Percentiles rank a stretch among this genome's conserved stretches.
phyloP scores from a whole-genome alignment of 2,888 invertebrate genomes.

The Netelia virgata region DNA sequence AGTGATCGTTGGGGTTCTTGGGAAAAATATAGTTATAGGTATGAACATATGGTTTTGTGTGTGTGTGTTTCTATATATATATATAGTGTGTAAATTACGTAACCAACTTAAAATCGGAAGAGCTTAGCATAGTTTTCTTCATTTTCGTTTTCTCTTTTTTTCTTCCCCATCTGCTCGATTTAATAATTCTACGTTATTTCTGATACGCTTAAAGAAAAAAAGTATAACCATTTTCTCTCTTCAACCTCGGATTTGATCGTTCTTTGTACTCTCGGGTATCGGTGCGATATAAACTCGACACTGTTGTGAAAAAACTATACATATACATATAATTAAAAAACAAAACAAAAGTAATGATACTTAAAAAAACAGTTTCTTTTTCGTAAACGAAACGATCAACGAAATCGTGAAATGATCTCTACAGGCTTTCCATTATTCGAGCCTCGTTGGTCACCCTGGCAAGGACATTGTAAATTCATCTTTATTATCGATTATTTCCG shows the following conservation, averaged over 20 bases:
- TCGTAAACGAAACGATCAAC: constrained; percentile 12
- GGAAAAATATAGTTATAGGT: constrained; percentile 40
- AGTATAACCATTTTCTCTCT: constrained; percentile 16
- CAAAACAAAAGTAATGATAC: neutral
- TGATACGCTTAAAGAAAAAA: constrained; percentile 24
- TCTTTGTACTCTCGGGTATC: constrained; percentile 64
- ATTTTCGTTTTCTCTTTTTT: neutral
- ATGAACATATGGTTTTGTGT: constrained; percentile 2
- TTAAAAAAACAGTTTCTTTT: neutral
- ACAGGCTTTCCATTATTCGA: constrained; percentile 12
- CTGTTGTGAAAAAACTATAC: constrained; percentile 24
- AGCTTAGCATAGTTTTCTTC: constrained; percentile 25
- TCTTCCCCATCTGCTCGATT: neutral
- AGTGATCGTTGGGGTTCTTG: neutral
- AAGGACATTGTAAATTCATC: constrained; percentile 61
- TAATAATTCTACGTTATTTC: neutral
- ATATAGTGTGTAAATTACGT: neutral
- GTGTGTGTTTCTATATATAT: neutral
- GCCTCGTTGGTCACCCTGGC: constrained; percentile 68
- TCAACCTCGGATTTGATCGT: constrained; percentile 52
- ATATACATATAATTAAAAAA: neutral
- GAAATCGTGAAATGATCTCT: constrained; percentile 28
- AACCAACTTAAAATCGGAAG: constrained; percentile 43
- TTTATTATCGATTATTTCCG: constrained; percentile 50
- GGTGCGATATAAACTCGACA: constrained; percentile 53